These are phyloP conservation scores for Streblospio benedicti DNA, from an alignment of 1,140 invertebrate species.

Conservation along the genomic window DNA sequence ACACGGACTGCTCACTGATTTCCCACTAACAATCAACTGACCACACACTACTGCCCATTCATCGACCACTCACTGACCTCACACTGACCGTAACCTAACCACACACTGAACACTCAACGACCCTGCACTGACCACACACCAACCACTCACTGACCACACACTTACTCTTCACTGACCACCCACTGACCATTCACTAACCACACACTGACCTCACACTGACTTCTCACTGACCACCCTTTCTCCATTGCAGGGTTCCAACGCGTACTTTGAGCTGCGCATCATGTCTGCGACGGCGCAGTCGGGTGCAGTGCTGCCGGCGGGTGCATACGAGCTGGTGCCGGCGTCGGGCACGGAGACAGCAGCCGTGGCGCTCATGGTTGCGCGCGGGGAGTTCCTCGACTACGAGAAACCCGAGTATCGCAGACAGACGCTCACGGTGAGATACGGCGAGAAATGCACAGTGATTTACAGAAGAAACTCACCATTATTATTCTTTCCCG, in stretches of 20 bases:
- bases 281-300: neutral
- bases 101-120: too few relatives aligned
- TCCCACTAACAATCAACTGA: too few relatives aligned
- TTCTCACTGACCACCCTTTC: neutral
- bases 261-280: constrained; percentile 5
- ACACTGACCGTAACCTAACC: too few relatives aligned
- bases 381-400: neutral
- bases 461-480: too few relatives aligned
- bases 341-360: neutral
- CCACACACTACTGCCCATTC: too few relatives aligned
- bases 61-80: too few relatives aligned
- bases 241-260: constrained; percentile 32
- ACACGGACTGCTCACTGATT: too few relatives aligned
- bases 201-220: neutral
- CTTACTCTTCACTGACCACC: too few relatives aligned
- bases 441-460: too few relatives aligned
- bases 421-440: neutral
- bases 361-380: neutral
- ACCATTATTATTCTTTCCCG: too few relatives aligned
- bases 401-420: neutral
- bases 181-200: constrained; percentile 4
- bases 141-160: too few relatives aligned
- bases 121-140: too few relatives aligned
- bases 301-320: neutral
- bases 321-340: neutral